Conservation (phyloP, 1,140 invertebrate genomes). For the Drosophila funebris region DNA sequence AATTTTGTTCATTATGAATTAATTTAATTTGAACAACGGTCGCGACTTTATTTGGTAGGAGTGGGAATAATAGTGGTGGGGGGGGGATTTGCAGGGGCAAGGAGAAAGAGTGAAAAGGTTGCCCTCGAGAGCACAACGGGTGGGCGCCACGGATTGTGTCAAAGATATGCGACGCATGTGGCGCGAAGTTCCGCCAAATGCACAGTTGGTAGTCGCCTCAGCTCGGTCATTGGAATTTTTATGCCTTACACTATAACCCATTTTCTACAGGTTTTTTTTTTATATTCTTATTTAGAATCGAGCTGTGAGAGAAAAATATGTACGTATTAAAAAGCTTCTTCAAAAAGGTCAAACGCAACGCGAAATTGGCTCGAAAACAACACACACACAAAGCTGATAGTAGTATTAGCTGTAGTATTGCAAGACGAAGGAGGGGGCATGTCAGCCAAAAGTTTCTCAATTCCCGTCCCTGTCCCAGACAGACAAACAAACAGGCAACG, state of each 20-base stretch:
- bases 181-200: slow-evolving; percentile 80
- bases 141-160: slow-evolving; percentile 79
- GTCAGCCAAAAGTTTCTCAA: slow-evolving; percentile 63
- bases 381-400: slow-evolving; percentile 37
- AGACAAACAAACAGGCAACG: slow-evolving; percentile 59
- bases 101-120: slow-evolving; percentile 61
- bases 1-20: slow-evolving; percentile 80
- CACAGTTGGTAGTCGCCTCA: slow-evolving; percentile 73
- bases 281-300: not conserved
- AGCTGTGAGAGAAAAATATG: slow-evolving; percentile 16
- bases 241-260: slow-evolving; percentile 56
- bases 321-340: slow-evolving; percentile 14
- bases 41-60: slow-evolving; percentile 8
- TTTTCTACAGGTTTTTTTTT: slow-evolving; percentile 51
- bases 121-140: slow-evolving; percentile 72
- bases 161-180: slow-evolving; percentile 80
- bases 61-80: not conserved
- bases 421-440: not conserved
- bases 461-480: slow-evolving; percentile 6
- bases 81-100: not conserved
- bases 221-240: slow-evolving; percentile 55
- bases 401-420: not conserved
- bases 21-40: slow-evolving; percentile 68
- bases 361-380: slow-evolving; percentile 65
- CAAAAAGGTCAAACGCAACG: slow-evolving; percentile 75